These are phyloP conservation scores for Drosophila merina DNA, from an alignment of 2,888 invertebrate species.

Conservation along the genomic window DNA sequence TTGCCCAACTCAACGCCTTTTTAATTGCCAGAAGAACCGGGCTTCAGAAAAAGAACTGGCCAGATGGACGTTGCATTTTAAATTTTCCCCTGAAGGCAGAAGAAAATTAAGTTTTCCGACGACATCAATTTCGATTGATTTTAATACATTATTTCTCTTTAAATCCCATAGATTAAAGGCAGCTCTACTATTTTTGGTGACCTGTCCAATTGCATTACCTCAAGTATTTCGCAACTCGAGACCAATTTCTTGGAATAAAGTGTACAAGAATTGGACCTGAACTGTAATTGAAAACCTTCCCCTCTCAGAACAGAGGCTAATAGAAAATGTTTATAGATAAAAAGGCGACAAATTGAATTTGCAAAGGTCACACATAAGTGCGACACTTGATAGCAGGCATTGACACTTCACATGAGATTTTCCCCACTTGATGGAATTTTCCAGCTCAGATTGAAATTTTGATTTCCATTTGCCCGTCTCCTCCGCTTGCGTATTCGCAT, in stretches of 20 bases:
- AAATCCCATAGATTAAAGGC: background rate
- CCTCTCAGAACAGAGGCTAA: slow-evolving; percentile 58
- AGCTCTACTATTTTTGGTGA: background rate
- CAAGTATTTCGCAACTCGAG: background rate
- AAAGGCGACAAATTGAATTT: slow-evolving; percentile 83
- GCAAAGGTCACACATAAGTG: slow-evolving; percentile 82
- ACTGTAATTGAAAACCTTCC: slow-evolving; percentile 25
- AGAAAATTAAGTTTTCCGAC: slow-evolving; percentile 75
- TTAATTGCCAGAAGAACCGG: slow-evolving; percentile 58
- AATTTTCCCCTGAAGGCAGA: slow-evolving; percentile 34
- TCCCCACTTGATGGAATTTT: slow-evolving; percentile 53
- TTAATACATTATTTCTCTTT: slow-evolving; percentile 42
- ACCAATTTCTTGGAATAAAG: slow-evolving; percentile 4
- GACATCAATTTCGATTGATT: slow-evolving; percentile 82
- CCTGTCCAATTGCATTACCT: slow-evolving; percentile 12
- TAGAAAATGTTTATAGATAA: slow-evolving; percentile 81
- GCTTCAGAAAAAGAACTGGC: background rate
- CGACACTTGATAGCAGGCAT: slow-evolving; percentile 78
- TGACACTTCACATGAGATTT: slow-evolving; percentile 55
- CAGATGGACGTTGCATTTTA: slow-evolving; percentile 32
- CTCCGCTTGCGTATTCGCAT: slow-evolving; percentile 27
- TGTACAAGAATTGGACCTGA: slow-evolving; percentile 16
- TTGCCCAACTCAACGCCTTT: slow-evolving; percentile 74
- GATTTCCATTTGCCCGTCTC: slow-evolving; percentile 54
- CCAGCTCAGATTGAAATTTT: slow-evolving; percentile 43